Evolutionary conservation across 2,888 invertebrate genomes (phyloP), one percentile per base, ranked within the genome.

Genomic region (Melolontha melolontha): DNA sequence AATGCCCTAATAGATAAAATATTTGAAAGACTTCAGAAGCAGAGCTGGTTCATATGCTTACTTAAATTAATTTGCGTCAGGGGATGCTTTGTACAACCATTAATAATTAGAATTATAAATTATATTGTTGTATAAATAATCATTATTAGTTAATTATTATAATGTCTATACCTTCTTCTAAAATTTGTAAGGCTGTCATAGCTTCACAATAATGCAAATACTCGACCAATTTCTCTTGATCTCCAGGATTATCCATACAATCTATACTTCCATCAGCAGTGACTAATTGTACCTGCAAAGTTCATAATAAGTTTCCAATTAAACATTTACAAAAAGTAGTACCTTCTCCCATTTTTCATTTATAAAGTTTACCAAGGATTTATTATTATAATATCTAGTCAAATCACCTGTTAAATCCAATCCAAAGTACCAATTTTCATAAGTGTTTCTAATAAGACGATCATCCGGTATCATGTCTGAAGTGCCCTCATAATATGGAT

Each of bases 251-350:
- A 64, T 89, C 87, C 72, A 92, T 89, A 78, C 97, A 98, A 80
- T 97, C 93, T 34, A 97, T 89, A 75, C 97, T 96, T 0, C 98
- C 98, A 86, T 98, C 98, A 0, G 96, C 96, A 5, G 97, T 97
- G 39, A 97, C 90, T 12, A 93, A 80, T 69, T 88, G 78, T 1
- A 90, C 87, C 87, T 92, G 77, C 41, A 78, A 74, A 66, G 70
- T 66, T 34, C 66, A 29, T n/a, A 44, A 11, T 16, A 14, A n/a
- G 22, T 42, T 34, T 34, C 34, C 22, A 50, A 41, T 29, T 29
- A 12, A 49, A 16, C 29, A 44, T 42, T 17, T n/a, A 34, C n/a
- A 34, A 6, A 10, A 44, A 50, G 70, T 42, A 55, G 41, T 75
- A 89, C 85, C 78, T 87, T 85, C 40, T 87, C 86, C 14, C 34